phyloP scores from a whole-genome alignment of 2,797 vertebrate species.

The Microctenopoma steveboyesi region DNA sequence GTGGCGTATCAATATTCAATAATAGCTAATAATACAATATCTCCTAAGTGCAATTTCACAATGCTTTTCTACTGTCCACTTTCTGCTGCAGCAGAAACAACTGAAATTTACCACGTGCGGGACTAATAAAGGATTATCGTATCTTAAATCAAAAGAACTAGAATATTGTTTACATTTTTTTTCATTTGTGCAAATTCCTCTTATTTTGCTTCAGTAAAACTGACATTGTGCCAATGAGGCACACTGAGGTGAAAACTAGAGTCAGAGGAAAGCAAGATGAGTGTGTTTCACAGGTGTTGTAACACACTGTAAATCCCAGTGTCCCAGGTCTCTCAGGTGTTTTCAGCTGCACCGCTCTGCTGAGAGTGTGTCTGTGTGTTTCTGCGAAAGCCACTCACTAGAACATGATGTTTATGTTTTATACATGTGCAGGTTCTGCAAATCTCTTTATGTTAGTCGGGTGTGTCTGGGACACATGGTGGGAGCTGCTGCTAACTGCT shows the following conservation, averaged over 20 bases:
- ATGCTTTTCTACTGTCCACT: no score
- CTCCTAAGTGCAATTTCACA: no score
- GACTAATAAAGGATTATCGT: no score
- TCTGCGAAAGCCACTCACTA: slow-evolving; percentile 27
- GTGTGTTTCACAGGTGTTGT: slow-evolving; percentile 40
- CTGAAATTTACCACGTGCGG: no score
- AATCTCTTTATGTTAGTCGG: slow-evolving; percentile 20
- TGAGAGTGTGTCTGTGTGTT: slow-evolving; percentile 16
- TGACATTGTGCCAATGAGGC: slow-evolving; percentile 11
- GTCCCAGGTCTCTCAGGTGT: slow-evolving; percentile 37
- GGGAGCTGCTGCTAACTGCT: slow-evolving; percentile 25
- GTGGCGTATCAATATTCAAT: no score
- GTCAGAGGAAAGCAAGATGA: not conserved
- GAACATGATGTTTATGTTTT: slow-evolving; percentile 33
- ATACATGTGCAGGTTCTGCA: slow-evolving; percentile 16
- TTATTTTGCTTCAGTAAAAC: slow-evolving; percentile 11
- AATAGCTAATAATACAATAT: no score
- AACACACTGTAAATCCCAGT: slow-evolving; percentile 27
- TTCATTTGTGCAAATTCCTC: slow-evolving; percentile 3
- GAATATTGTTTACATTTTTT: not conserved
- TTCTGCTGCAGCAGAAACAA: no score
- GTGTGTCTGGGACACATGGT: slow-evolving; percentile 32
- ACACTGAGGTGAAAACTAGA: slow-evolving; percentile 56
- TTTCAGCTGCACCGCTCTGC: slow-evolving; percentile 12
- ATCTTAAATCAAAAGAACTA: no score